Evolutionary conservation across 2,113 vertebrate species (phyloP).

Genomic region (Falco punctatus): DNA sequence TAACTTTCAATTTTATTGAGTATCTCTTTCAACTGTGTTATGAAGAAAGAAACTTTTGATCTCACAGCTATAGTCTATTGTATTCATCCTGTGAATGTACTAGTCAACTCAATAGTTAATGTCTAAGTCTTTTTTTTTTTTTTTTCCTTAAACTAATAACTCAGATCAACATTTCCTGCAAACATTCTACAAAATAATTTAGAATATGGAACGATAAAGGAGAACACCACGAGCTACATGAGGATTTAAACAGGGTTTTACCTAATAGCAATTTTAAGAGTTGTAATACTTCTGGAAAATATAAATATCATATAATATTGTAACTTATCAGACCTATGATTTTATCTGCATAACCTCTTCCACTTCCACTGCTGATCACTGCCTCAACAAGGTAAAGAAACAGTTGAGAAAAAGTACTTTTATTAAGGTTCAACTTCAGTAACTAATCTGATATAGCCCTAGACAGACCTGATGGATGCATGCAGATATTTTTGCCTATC

Average conservation of each 20-base stretch:
- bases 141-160: not conserved
- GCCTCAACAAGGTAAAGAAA: not conserved
- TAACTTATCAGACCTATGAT: not conserved
- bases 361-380: not conserved
- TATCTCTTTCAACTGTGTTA: not conserved
- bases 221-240: not conserved
- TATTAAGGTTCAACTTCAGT: not conserved
- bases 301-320: not conserved
- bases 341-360: not conserved
- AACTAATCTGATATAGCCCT: not conserved
- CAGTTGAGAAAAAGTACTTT: not conserved
- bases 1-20: slow-evolving; percentile 2
- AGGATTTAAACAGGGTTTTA: not conserved
- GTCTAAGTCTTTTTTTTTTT: too few species aligned
- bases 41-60: not conserved
- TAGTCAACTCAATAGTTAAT: not conserved
- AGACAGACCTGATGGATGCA: not conserved
- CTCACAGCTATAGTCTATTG: not conserved
- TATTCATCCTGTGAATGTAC: not conserved
- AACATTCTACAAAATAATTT: not conserved
- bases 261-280: not conserved
- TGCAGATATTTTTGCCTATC: not conserved
- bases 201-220: not conserved
- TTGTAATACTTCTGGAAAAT: not conserved
- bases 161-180: not conserved